Base-by-base conservation (phyloP, 2,797 vertebrate species). In the Hafferia zeledoni region DNA sequence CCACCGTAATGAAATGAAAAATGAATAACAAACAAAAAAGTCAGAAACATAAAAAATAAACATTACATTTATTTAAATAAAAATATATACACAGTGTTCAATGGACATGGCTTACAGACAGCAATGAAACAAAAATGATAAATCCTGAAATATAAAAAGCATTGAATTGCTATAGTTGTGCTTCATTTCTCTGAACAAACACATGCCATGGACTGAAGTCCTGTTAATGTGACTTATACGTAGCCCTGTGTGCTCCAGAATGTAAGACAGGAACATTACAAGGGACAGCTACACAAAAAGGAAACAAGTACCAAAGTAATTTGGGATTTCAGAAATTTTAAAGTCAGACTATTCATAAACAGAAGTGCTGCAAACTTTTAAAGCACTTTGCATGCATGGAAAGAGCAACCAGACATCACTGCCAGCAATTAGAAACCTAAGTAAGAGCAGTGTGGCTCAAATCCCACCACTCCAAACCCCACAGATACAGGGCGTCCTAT, bases 61-160 rank as follows among this genome's bases (percentile, higher is more conserved):
- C 96, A 88, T 90, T 87, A 97, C 74, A 97, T 98, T 98, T 98
- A 98, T 98, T 98, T 97, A 98, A 98, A 98, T 97, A 97, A 98
- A 98, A 98, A 97, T 94, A 98, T 97, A 98, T 96, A 98, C 97
- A 98, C 85, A 93, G 87, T 97, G 95, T 98, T 98, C 96, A 98
- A 97, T 98, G 98, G 96, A 90, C 85, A 97, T 98, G 98, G 93
- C 87, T 97, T 97, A 97, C 93, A 98, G 65, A 96, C 84, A 97
- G 94, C 85, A 97, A 96, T 68, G 95, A 92, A 97, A 96, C 79
- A 88, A 92, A 97, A 96, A 93, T 75, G 72, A 49, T 69, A 97
- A 82, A 94, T 95, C 63, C 89, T 94, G 83, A 90, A 94, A 85
- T 91, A 83, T 14, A 83, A 87, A 90, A 69, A 71, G 43, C 83